Percentiles rank a stretch among this genome's conserved stretches.
phyloP scores from a whole-genome alignment of 2,888 invertebrate genomes.

The Dasypogon diadema region DNA sequence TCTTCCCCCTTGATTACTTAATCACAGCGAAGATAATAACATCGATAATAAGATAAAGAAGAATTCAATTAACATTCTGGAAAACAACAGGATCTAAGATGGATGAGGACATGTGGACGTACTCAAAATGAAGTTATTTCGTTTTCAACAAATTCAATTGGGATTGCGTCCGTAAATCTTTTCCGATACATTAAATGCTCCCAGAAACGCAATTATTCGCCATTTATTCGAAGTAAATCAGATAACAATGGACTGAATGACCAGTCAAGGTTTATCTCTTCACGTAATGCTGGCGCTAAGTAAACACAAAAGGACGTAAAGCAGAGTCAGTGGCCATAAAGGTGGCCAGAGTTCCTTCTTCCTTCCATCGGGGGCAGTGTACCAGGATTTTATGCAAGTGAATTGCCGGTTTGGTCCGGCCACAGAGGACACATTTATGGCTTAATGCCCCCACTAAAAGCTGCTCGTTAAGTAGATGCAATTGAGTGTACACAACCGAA shows the following conservation, averaged over 20 bases:
- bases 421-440: constrained; percentile 53
- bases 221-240: constrained; percentile 62
- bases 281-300: constrained; percentile 49
- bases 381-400: constrained; percentile 34
- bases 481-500: constrained; percentile 45
- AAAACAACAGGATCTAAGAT: background rate
- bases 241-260: constrained; percentile 56
- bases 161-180: constrained; percentile 61
- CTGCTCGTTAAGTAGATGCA: constrained; percentile 56
- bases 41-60: constrained; percentile 33
- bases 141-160: constrained; percentile 48
- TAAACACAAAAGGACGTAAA: constrained; percentile 54
- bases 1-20: constrained; percentile 17
- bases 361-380: constrained; percentile 22
- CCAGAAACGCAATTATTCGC: constrained; percentile 65
- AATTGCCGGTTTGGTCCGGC: constrained; percentile 19
- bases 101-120: background rate
- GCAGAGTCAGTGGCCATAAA: constrained; percentile 52
- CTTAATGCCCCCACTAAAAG: constrained; percentile 53
- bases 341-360: constrained; percentile 49
- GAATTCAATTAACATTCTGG: constrained; percentile 36
- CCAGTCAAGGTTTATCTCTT: constrained; percentile 54
- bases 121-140: constrained; percentile 36
- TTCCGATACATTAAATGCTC: constrained; percentile 64
- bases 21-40: constrained; percentile 24